These are phyloP conservation scores for Drosophila ironensis DNA, from an alignment of 1,140 invertebrate species.

Conservation along the genomic window DNA sequence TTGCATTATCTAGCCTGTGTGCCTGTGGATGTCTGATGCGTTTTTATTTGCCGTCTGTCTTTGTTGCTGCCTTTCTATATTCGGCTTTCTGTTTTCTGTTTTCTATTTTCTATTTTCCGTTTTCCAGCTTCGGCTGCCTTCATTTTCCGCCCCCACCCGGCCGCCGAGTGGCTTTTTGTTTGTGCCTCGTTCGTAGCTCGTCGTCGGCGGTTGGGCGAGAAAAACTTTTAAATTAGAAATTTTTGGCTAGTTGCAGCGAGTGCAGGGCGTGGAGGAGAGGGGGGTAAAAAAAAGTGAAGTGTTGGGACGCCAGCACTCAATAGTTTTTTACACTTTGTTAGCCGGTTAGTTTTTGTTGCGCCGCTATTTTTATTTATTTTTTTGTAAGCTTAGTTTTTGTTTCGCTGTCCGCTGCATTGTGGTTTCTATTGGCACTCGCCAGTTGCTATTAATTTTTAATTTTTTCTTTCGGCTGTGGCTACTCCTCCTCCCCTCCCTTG, in stretches of 20 bases:
- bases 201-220: slow-evolving; percentile 64
- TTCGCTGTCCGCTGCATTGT: slow-evolving; percentile 54
- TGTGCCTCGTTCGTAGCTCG: slow-evolving; percentile 37
- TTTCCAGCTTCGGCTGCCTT: slow-evolving; percentile 69
- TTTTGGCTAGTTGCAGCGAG: slow-evolving; percentile 62
- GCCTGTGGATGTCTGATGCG: slow-evolving; percentile 39
- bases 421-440: slow-evolving; percentile 75
- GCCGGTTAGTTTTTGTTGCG: slow-evolving; percentile 73
- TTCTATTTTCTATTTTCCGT: too few species aligned
- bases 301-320: slow-evolving; percentile 62
- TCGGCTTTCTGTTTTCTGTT: slow-evolving; percentile 48
- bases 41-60: slow-evolving; percentile 67
- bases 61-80: slow-evolving; percentile 50
- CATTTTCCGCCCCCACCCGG: slow-evolving; percentile 8
- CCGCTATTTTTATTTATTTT: slow-evolving; percentile 5
- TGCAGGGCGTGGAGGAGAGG: slow-evolving; percentile 6
- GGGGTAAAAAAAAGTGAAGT: slow-evolving; percentile 34
- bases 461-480: slow-evolving; percentile 51
- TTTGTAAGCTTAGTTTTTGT: not conserved
- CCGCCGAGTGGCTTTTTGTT: slow-evolving; percentile 21
- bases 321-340: slow-evolving; percentile 77
- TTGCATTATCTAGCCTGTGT: slow-evolving; percentile 65
- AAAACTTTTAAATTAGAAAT: slow-evolving; percentile 81
- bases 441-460: slow-evolving; percentile 79
- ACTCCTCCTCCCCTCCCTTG: not conserved